Conservation (phyloP, 2,797 vertebrate species). For the Trematomus bernacchii region DNA sequence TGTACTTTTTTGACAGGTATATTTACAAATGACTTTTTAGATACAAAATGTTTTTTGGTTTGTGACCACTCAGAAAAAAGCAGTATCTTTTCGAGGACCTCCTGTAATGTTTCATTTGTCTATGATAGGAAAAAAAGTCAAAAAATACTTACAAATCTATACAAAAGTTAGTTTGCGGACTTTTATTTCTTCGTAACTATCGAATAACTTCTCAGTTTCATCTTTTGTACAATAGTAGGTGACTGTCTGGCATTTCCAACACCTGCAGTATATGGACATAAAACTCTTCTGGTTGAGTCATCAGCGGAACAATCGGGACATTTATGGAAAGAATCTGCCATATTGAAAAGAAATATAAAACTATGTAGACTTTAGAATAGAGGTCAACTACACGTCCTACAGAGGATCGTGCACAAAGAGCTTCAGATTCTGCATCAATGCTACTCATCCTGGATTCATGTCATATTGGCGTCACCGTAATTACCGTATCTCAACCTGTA, state of each 20-base stretch:
- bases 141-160: neutral
- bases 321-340: neutral
- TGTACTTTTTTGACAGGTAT: neutral
- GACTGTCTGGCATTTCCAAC: neutral
- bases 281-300: neutral
- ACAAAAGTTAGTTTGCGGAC: too few species aligned
- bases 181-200: too few species aligned
- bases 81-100: too few species aligned
- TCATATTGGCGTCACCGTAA: neutral
- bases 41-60: neutral
- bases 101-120: neutral
- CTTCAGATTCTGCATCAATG: neutral
- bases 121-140: neutral
- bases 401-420: neutral
- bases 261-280: neutral
- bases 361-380: neutral
- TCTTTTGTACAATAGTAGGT: neutral
- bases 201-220: neutral
- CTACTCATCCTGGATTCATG: constrained; percentile 3
- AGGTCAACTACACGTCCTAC: neutral
- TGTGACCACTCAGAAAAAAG: neutral
- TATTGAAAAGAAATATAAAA: neutral
- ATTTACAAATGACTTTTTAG: neutral
- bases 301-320: neutral
- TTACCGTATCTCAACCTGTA: constrained; percentile 7